Evolutionary conservation across 2,113 vertebrate species (phyloP), one percentile per base, ranked within the genome.

Genomic region (Chaetodon auriga): DNA sequence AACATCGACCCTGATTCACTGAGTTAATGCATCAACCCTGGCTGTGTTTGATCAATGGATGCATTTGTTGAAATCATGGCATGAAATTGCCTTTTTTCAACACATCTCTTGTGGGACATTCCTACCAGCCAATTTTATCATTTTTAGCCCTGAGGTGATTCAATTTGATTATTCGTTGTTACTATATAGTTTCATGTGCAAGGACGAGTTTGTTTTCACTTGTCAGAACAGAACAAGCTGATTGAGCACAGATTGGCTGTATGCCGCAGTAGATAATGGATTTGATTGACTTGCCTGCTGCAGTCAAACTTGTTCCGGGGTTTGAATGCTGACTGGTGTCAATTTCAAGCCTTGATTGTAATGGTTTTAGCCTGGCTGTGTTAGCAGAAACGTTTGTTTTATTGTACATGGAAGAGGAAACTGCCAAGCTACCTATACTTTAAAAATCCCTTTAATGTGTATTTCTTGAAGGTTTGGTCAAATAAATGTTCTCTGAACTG

Each of bases 41-140:
- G 68, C 82, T 78, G 73, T 48, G 63, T 84, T 87, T 89, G 90
- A 92, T 93, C 85, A 88, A 72, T 91, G 86, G 78, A 87, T 73
- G 82, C 80, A 82, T 88, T 92, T 86, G 90, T 81, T 73, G 64
- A 83, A 91, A 90, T 84, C 82, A 66, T 86, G 66, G 82, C 77
- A 91, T 91, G 76, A 90, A 90, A 88, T 91, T 88, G 74, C 66
- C 38, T 71, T 85, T 80, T 18, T n/a, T 64, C 72, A 76, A 62
- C 83, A 72, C 15, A 35, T 80, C 65, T 89, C 83, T 46, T 12
- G 65, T 18, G 83, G 72, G 64, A 80, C 66, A 61, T 81, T 87
- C 72, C 64, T 49, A 75, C 58, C 23, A 70, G 53, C 63, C 71
- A 64, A 55, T 84, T 77, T 78, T 46, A 81, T 86, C 69, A 35